Conservation (phyloP, 2,113 vertebrate species). For the Eudyptes chrysolophus region DNA sequence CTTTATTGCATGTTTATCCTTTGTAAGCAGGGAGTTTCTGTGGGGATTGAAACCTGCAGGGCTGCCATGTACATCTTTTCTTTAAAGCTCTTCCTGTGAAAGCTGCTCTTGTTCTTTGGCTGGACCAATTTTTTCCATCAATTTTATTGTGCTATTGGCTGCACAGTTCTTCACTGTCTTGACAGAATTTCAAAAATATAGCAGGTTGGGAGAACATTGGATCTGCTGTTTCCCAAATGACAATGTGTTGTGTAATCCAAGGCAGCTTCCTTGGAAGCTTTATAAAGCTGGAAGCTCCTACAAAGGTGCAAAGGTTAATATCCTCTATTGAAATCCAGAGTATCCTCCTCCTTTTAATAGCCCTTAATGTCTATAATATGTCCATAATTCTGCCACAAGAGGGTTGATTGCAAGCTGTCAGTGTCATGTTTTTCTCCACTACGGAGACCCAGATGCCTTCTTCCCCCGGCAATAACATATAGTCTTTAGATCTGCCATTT, state of each 20-base stretch:
- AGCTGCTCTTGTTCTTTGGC: not conserved
- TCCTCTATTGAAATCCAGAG: not conserved
- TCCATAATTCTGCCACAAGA: not conserved
- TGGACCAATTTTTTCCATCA: not conserved
- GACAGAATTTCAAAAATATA: not conserved
- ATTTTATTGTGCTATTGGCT: not conserved
- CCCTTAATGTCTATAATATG: not conserved
- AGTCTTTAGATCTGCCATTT: not conserved
- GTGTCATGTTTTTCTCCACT: not conserved
- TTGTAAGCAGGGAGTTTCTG: not conserved
- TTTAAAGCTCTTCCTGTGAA: not conserved
- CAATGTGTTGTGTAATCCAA: not conserved
- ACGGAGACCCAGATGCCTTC: not conserved
- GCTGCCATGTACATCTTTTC: not conserved
- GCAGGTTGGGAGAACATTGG: not conserved
- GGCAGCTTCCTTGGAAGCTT: not conserved
- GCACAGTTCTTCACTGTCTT: not conserved
- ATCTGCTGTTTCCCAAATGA: not conserved
- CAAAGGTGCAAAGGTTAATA: not conserved
- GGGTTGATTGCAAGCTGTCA: not conserved
- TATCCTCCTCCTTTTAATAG: not conserved
- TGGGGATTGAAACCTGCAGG: not conserved
- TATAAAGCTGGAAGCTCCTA: not conserved
- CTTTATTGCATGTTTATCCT: constrained; percentile 45
- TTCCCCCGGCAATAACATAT: not conserved